These are phyloP conservation scores for Bolinopsis microptera DNA, from an alignment of 37 sponge, comb jelly and placozoan species.

Conservation along the genomic window DNA sequence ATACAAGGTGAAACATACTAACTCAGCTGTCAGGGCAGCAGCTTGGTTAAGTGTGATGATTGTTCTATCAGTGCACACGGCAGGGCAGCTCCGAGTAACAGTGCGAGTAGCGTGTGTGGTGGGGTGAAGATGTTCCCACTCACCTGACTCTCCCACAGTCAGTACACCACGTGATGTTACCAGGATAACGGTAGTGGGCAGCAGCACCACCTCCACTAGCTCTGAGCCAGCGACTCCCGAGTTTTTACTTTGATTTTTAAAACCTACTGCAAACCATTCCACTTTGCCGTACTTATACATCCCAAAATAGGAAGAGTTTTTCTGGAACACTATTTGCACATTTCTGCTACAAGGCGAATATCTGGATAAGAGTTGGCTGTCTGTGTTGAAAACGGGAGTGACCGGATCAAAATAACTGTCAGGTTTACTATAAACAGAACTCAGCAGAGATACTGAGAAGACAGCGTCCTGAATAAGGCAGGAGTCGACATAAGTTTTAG, in stretches of 20 bases:
- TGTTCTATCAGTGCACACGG: background rate
- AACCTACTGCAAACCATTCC: background rate
- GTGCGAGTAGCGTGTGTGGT: background rate
- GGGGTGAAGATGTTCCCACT: background rate
- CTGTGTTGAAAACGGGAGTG: background rate
- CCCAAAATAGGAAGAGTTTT: background rate
- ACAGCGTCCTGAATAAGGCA: background rate
- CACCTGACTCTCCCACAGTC: background rate
- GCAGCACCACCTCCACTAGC: background rate
- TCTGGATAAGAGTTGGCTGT: background rate
- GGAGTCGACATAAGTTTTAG: background rate
- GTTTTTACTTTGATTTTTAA: too few species aligned
- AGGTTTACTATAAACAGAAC: background rate
- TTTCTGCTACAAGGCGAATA: slow-evolving; percentile 11
- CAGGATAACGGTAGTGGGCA: background rate
- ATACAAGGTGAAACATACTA: background rate
- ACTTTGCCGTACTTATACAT: background rate
- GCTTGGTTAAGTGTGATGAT: slow-evolving; percentile 1
- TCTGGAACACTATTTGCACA: background rate
- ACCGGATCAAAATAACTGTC: background rate
- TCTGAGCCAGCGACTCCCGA: background rate
- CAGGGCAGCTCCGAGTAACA: background rate
- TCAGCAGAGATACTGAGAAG: background rate
- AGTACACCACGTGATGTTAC: slow-evolving; percentile 12
- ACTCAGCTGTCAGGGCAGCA: background rate